Evolutionary conservation across 1,140 invertebrate genomes (phyloP), one percentile per base, ranked within the genome.

Genomic region (Rhyacophila brunnea): DNA sequence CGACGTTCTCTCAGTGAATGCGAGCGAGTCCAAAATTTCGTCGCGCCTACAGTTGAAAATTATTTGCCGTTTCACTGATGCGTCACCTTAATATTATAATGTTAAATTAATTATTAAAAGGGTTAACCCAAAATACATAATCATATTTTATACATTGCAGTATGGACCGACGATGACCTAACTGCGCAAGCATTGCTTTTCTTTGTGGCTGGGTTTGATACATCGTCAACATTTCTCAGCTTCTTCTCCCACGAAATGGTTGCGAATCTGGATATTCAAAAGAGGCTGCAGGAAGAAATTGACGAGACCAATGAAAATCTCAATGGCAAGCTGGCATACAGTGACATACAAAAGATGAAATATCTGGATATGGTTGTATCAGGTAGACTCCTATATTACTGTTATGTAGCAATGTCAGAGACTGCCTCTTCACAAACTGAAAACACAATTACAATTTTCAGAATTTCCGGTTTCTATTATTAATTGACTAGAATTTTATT

Each of bases 141-240:
- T n/a, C n/a, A n/a, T n/a, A n/a, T n/a, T n/a, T n/a, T n/a, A n/a
- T n/a, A n/a, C 14, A 13, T 53, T 44, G 9, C 38, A 64, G 61
- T 56, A 28, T 64, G 51, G 61, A 32, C 44, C 14, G 51, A 58
- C 10, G 56, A 59, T 28, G 50, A 57, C 11, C 65, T 83, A 14
- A 70, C 74, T 2, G 79, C 81, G 7, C 82, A 85, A 62, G 71
- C 77, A 6, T 73, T 85, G 35, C 60, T 83, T 1, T 85, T 85
- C 68, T 78, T 85, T 44, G 62, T 84, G 5, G 84, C 81, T 44
- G 81, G 81, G 11, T 85, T 77, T 62, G 84, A 89, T 47, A 86
- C 85, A 0, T 83, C 83, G 0, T 79, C 84, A 0, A 79, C 76
- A 1, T 70, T 80, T 0, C 73, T 87, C 3, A 73, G 77, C 17